These are phyloP conservation scores for Nephrotoma appendiculata DNA, from an alignment of 2,888 invertebrate species.

Conservation along the genomic window DNA sequence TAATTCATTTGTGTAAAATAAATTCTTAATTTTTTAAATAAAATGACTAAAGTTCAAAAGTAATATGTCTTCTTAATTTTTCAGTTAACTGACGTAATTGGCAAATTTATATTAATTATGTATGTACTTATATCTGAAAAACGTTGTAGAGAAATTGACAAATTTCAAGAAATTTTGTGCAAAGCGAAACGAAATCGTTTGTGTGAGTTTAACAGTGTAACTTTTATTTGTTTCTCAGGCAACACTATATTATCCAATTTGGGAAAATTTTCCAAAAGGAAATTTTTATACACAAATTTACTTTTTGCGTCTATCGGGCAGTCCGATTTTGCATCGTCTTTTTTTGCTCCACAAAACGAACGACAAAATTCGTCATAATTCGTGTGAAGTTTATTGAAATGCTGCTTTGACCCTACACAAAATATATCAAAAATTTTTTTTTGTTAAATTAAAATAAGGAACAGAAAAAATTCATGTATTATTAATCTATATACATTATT, in stretches of 20 bases:
- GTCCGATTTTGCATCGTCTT: not conserved
- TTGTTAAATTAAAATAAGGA: not conserved
- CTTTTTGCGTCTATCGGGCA: not conserved
- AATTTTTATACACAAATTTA: not conserved
- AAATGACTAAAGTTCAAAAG: not conserved
- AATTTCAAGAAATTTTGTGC: too few species aligned
- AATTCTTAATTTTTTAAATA: not conserved
- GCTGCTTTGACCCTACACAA: not conserved
- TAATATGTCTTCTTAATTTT: too few species aligned
- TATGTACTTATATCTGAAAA: too few species aligned
- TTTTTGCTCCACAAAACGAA: not conserved
- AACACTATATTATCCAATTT: not conserved
- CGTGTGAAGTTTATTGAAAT: not conserved
- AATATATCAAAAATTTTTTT: not conserved
- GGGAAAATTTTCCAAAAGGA: too few species aligned
- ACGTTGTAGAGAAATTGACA: too few species aligned
- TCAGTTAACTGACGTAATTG: too few species aligned
- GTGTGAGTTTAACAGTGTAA: too few species aligned
- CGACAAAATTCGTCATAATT: not conserved
- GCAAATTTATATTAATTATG: too few species aligned
- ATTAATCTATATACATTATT: not conserved
- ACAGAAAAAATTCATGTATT: not conserved
- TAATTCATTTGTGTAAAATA: not conserved
- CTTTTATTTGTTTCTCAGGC: not conserved
- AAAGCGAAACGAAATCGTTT: too few species aligned